Evolutionary conservation across 2,113 vertebrate genomes (phyloP).

Genomic region (Ctenomys sociabilis): DNA sequence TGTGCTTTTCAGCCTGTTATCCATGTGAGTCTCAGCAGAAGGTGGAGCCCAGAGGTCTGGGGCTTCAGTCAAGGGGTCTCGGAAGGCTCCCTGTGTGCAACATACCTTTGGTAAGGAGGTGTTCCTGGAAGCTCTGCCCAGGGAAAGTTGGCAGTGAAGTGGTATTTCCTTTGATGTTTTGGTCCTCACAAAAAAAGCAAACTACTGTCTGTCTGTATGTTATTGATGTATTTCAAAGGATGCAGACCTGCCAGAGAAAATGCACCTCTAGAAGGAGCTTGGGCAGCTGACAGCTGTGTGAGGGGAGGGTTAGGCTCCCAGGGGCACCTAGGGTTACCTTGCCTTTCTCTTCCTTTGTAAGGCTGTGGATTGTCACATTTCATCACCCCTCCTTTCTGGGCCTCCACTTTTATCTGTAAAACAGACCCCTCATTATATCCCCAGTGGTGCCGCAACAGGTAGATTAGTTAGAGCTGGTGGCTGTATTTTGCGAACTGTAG

Average conservation of each 20-base stretch:
- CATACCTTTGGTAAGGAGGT: background rate
- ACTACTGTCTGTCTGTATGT: background rate
- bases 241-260: background rate
- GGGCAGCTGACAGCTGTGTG: background rate
- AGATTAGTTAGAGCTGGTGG: background rate
- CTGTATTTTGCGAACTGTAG: background rate
- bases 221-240: background rate
- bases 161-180: background rate
- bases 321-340: background rate
- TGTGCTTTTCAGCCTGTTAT: background rate
- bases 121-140: background rate
- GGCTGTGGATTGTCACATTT: background rate
- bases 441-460: background rate
- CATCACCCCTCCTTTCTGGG: background rate
- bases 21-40: background rate
- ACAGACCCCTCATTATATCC: background rate
- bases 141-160: background rate
- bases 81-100: background rate
- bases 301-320: background rate
- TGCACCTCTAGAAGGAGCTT: background rate
- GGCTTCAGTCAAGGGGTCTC: background rate
- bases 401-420: background rate
- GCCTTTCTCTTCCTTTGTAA: background rate
- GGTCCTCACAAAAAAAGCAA: background rate
- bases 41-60: background rate